Evolutionary conservation across 2,888 invertebrate genomes (phyloP), one percentile per base, ranked within the genome.

Genomic region (Acleris sparsana): DNA sequence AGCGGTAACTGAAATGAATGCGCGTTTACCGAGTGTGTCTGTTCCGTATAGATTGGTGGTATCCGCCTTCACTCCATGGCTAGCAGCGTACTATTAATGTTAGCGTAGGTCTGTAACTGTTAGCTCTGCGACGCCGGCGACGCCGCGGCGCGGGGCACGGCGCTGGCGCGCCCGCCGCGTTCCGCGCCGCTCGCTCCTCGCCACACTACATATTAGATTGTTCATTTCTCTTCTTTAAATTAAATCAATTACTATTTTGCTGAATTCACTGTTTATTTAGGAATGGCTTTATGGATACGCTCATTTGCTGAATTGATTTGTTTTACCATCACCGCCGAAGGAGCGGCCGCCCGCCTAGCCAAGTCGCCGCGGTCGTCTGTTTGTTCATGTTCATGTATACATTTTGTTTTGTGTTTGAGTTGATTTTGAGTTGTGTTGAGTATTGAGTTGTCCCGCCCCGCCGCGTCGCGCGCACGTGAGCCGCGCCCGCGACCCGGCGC

Each of bases 11-110:
- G 86, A 88, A 78, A 83, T 88, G 91, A 88, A 90, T 90, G 92
- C 90, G 92, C 91, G 92, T 89, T 83, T 83, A 86, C 88, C 87
- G 84, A 87, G 75, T 89, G 84, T 81, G 77, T 87, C 83, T 89
- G 87, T 88, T 87, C 83, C 89, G 88, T 89, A 84, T 89, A 89
- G 87, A 86, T 80, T 86, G 85, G 81, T 89, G 88, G 89, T 88
- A 83, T 85, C 82, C 89, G 91, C 91, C 89, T 89, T 90, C 88
- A 89, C 85, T 89, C 87, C 86, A 87, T 90, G 90, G 90, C 89
- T 92, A 86, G 88, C 87, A 87, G 87, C 89, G 88, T 89, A 87
- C 84, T 90, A 80, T 89, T 82, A 78, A 88, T 91, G 91, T 91
- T 91, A 91, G 91, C 73, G 77, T 91, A 90, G 91, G 87, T 83